Percentiles rank a stretch among this genome's conserved stretches.
phyloP scores from a whole-genome alignment of 2,888 invertebrate species.

The Dichetophora obliterata region DNA sequence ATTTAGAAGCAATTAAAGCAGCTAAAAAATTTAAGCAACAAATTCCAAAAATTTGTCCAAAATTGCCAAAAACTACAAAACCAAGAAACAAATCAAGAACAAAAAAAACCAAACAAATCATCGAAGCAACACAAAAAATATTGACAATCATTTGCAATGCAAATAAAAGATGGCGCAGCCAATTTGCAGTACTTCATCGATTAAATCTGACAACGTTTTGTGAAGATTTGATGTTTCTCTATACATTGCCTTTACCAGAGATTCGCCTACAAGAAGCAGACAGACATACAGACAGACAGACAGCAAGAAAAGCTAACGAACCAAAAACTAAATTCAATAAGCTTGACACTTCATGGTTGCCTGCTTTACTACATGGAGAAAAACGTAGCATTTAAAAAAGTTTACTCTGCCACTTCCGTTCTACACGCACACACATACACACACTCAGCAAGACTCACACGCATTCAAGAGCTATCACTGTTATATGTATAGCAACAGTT shows the following conservation, averaged over 20 bases:
- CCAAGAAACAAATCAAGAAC: background rate
- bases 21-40: constrained; percentile 13
- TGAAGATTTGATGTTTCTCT: too few relatives aligned
- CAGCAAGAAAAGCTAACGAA: constrained; percentile 21
- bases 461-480: background rate
- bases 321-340: background rate
- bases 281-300: too few relatives aligned
- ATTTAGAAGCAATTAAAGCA: constrained; percentile 35
- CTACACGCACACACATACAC: constrained; percentile 1
- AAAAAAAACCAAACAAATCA: background rate
- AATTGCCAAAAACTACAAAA: background rate
- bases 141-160: constrained; percentile 32
- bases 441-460: background rate
- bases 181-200: background rate
- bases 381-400: background rate
- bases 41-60: background rate
- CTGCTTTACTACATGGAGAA: background rate
- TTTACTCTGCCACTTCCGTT: background rate
- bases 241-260: background rate
- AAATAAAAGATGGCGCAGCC: constrained; percentile 7
- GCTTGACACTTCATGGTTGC: background rate
- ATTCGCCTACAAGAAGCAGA: background rate
- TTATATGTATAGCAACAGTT: background rate
- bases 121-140: background rate
- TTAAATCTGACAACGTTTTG: background rate